Conservation (phyloP, 2,888 invertebrate species). For the Andrena praecox region DNA sequence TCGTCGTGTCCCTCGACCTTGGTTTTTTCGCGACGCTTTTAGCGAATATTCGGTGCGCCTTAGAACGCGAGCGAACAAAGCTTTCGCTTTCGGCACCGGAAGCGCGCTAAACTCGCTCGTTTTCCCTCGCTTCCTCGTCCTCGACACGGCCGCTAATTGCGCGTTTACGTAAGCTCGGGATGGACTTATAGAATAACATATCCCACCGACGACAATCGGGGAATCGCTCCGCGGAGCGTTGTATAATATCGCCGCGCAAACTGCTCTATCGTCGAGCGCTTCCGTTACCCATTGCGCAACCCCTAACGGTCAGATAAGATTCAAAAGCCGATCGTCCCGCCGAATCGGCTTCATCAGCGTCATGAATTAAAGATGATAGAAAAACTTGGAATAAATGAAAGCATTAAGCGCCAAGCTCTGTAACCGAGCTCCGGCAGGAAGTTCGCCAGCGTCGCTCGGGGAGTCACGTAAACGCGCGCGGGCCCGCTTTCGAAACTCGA, state of each 20-base stretch:
- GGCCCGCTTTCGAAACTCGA: constrained; percentile 40
- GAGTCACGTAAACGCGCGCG: constrained; percentile 5
- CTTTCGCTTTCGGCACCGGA: constrained; percentile 30
- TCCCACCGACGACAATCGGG: constrained; percentile 30
- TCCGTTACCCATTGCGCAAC: constrained; percentile 27
- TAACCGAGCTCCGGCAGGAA: constrained; percentile 31
- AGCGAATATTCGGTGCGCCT: constrained; percentile 21
- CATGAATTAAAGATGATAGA: constrained; percentile 43
- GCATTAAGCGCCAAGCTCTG: background rate
- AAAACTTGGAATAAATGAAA: constrained; percentile 17
- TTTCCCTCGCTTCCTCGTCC: constrained; percentile 34
- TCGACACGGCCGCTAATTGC: constrained; percentile 35
- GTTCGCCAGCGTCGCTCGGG: background rate
- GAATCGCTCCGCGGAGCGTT: constrained; percentile 17
- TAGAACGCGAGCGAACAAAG: background rate
- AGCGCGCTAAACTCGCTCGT: constrained; percentile 8
- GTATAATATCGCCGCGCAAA: constrained; percentile 18
- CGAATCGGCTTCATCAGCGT: background rate
- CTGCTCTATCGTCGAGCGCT: constrained; percentile 1
- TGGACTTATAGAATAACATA: constrained; percentile 35
- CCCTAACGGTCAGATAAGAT: background rate
- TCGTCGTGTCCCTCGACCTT: constrained; percentile 60
- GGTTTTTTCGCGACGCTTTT: constrained; percentile 46
- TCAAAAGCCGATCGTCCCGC: background rate
- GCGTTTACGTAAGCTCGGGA: constrained; percentile 49